phyloP scores from a whole-genome alignment of 2,113 vertebrate species.

The Australoheros scitulus region DNA sequence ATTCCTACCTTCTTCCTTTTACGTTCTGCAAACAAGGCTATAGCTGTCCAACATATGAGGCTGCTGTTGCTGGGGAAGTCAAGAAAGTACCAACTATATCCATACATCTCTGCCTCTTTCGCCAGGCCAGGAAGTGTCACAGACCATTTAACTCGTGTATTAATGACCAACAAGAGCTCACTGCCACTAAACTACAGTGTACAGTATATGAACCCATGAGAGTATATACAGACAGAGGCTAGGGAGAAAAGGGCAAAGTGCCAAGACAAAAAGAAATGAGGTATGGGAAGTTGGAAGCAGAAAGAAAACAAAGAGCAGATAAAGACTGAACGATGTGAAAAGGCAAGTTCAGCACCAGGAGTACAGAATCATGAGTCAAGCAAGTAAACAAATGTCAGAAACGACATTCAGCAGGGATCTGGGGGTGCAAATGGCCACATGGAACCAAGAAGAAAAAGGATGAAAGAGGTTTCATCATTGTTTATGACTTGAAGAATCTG shows the following conservation, averaged over 20 bases:
- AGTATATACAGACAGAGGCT: slow-evolving; percentile 30
- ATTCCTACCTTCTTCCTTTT: background rate
- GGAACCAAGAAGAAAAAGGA: background rate
- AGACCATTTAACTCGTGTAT: slow-evolving; percentile 68
- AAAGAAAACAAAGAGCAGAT: slow-evolving; percentile 42
- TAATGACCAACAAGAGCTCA: slow-evolving; percentile 68
- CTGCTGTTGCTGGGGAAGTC: slow-evolving; percentile 36
- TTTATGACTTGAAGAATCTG: background rate
- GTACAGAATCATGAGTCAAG: background rate
- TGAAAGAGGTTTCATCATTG: background rate
- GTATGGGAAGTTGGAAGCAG: slow-evolving; percentile 41
- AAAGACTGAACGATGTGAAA: slow-evolving; percentile 39
- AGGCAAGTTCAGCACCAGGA: background rate
- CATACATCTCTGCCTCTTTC: slow-evolving; percentile 60
- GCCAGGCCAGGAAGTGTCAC: slow-evolving; percentile 70
- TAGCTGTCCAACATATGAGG: slow-evolving; percentile 35
- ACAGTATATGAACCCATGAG: slow-evolving; percentile 37
- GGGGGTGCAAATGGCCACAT: background rate
- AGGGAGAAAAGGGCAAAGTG: slow-evolving; percentile 20
- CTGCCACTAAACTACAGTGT: slow-evolving; percentile 39
- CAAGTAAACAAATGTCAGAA: slow-evolving; percentile 51
- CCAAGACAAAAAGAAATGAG: slow-evolving; percentile 66
- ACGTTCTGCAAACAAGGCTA: slow-evolving; percentile 10
- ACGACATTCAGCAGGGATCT: background rate
- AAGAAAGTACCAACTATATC: slow-evolving; percentile 42